Base-by-base conservation (phyloP, 2,113 vertebrate genomes). In the Chaenocephalus aceratus region DNA sequence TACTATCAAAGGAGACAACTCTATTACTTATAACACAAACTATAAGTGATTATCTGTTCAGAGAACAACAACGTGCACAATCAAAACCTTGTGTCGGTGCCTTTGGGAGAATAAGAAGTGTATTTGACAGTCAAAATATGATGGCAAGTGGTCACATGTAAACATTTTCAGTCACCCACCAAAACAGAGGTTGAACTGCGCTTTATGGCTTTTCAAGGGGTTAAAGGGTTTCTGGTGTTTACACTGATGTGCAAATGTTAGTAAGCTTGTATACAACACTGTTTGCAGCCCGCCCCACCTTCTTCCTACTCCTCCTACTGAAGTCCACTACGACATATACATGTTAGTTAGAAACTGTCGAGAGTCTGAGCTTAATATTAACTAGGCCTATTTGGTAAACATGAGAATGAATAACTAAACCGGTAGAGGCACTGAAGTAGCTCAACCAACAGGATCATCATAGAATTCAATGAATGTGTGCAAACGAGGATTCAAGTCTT, bases 1-100 rank as follows among this genome's bases (percentile, higher is more conserved):
- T 3, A 58, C 16, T 48, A 62, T 34, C n/a, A 56, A 58, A 49
- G n/a, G 7, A 74, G 36, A 62, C 51, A 11, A 76, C n/a, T 57
- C 45, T 52, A 34, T 72, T 62, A 51, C 30, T 48, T 52, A 13
- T 13, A 70, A 58, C 14, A 75, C 13, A 7, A 62, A 23, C 16
- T 61, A 8, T 6, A 56, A 34, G 12, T 52, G 5, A 68, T 60
- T 7, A 44, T 16, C 56, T 18, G 5, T 56, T 18, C 48, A 53
- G 2, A 44, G n/a, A 12, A 11, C 18, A 54, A 18, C 16, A 44
- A 59, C 14, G 16, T 15, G 26, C 10, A 80, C 10, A 80, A 54
- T 61, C 2, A 41, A 41, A 69, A 59, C 16, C 2, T 61, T 62
- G 12, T n/a, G 10, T 21, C 36, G 56, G 41, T n/a, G 34, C 6